phyloP scores from a whole-genome alignment of 2,888 invertebrate genomes.

The Dichetophora obliterata region DNA sequence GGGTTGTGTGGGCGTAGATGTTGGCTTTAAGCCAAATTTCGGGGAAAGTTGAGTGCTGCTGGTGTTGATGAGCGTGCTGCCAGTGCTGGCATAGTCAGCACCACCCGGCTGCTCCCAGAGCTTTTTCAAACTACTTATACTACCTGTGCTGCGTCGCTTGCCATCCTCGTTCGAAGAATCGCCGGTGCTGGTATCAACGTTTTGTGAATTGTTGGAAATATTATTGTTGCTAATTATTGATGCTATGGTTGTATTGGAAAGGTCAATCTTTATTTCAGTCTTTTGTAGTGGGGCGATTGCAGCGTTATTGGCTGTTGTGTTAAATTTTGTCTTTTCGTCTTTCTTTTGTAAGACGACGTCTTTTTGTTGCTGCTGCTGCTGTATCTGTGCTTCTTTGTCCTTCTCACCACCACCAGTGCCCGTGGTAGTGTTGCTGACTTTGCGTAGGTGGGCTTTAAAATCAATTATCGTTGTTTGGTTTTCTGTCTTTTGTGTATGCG shows the following conservation, averaged over 20 bases:
- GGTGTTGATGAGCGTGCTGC: conserved; percentile 42
- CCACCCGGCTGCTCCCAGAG: conserved; percentile 88
- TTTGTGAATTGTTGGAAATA: conserved; percentile 49
- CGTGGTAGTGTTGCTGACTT: conserved; percentile 75
- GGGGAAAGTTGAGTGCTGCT: conserved; percentile 62
- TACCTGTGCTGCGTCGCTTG: conserved; percentile 91
- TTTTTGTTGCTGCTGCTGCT: conserved; percentile 51
- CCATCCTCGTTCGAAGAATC: conserved; percentile 73
- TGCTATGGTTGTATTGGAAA: conserved; percentile 48
- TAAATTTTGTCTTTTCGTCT: conserved; percentile 51
- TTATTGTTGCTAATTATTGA: conserved; percentile 60
- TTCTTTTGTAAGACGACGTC: conserved; percentile 46
- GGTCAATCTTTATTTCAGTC: conserved; percentile 71
- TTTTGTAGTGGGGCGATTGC: conserved; percentile 61
- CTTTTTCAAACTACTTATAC: conserved; percentile 92
- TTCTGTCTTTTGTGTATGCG: conserved; percentile 71
- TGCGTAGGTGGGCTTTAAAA: conserved; percentile 85
- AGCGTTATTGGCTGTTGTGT: conserved; percentile 43
- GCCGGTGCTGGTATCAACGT: conserved; percentile 43
- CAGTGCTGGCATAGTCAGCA: conserved; percentile 67
- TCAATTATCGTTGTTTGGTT: conserved; percentile 78
- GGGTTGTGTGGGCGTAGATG: conserved; percentile 44
- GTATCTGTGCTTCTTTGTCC: conserved; percentile 52
- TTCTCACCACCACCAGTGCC: conserved; percentile 48
- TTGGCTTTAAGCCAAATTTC: conserved; percentile 73